Percentiles rank a stretch among this genome's conserved stretches.
Conservation (phyloP, 2,113 vertebrate species). For the Propithecus coquereli region DNA sequence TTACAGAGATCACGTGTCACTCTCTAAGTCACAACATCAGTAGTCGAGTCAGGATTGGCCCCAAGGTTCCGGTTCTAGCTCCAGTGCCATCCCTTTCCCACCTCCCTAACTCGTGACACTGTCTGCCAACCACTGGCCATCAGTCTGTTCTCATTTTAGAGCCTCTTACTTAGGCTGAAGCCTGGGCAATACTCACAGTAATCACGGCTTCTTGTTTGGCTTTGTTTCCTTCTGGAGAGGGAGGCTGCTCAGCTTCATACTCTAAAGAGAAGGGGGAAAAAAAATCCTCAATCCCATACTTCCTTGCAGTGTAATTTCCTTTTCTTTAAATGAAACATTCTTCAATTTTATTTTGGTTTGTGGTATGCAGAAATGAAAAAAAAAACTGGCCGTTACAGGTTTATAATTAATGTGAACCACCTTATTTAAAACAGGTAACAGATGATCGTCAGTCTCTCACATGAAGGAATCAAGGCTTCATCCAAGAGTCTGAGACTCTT, state of each 20-base stretch:
- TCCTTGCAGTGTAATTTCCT: not conserved
- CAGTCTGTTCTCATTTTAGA: not conserved
- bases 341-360: conserved; percentile 19
- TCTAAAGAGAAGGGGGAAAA: conserved; percentile 68
- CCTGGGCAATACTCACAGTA: conserved; percentile 52
- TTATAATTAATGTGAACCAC: not conserved
- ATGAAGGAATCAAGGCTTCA: not conserved
- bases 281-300: not conserved
- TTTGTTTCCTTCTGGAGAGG: conserved; percentile 62
- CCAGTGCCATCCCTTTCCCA: not conserved
- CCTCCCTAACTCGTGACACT: not conserved
- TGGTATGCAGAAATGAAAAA: conserved; percentile 3
- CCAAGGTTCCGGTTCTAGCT: not conserved
- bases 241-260: conserved; percentile 80
- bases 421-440: not conserved
- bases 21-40: not conserved
- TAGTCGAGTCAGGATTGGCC: no score
- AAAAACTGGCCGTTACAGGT: not conserved
- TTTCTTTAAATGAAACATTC: not conserved
- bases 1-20: not conserved
- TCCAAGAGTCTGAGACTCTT: not conserved
- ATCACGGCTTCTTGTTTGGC: conserved; percentile 42
- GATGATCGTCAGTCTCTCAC: not conserved
- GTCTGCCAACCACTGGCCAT: accelerated
- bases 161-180: not conserved